Evolutionary conservation across 1,140 invertebrate genomes (phyloP), one percentile per base, ranked within the genome.

Genomic region (Bicyclus anynana): DNA sequence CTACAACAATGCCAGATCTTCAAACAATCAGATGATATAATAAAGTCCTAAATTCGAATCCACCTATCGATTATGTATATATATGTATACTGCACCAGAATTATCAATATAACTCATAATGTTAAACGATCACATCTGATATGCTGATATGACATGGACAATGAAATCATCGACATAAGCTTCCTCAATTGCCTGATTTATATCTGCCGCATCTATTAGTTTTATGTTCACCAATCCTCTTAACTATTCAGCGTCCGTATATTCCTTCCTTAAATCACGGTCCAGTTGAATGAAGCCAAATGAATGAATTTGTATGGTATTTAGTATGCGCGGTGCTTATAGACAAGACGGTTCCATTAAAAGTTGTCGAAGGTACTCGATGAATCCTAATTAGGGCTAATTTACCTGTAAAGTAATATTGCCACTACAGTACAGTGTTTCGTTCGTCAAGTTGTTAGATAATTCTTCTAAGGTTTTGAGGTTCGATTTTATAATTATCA

Each of bases 291-390:
- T 62, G 60, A 62, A 62, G 58, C 52, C 21, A 49, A 51, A 49
- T 58, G 49, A 58, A 53, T 62, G 60, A 58, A 62, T 62, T 62
- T 62, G 50, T 53, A 57, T 58, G 13, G 37, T 10, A 14, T 29
- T 62, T 44, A 53, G 50, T 62, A 62, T 62, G 60, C 60, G 29
- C 17, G 37, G 13, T 42, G 60, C 51, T 49, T 53, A 48, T 9
- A 9, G 13, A 9, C 9, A 18, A 35, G 50, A 52, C 60, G 60
- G 54, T 53, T 44, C 48, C 55, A 57, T 56, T 56, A 56, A 56
- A 56, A 56, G 29, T 49, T 50, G 46, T 21, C 47, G 55, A 26
- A n/a, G 26, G 37, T 57, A 44, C 51, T 44, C 48, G 9, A 13
- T 48, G 55, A 57, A 57, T 57, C 23, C 37, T 51, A 57, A 57